phyloP scores from a whole-genome alignment of 30 jellyfish, hydroid and myxozoan species.

The Aurelia coerulea region DNA sequence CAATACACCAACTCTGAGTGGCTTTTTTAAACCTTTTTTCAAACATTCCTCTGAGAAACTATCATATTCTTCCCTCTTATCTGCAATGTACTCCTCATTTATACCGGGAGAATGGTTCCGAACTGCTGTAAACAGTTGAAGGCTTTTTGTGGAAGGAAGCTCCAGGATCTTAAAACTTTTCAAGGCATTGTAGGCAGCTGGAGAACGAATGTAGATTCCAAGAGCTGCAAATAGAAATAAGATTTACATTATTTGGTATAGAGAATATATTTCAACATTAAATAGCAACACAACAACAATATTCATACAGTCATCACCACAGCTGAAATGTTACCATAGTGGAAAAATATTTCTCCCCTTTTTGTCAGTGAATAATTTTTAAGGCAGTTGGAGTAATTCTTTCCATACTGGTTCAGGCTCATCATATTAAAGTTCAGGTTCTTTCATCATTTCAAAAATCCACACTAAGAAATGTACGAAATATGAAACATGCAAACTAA shows the following conservation, averaged over 20 bases:
- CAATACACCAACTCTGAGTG: conserved; percentile 25
- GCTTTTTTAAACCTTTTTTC: conserved; percentile 25
- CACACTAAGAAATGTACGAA: no score
- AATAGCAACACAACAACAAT: neutral
- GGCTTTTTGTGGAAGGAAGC: conserved; percentile 34
- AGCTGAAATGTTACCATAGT: no score
- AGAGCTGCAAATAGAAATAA: conserved; percentile 31
- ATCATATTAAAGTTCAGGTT: no score
- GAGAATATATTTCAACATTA: neutral
- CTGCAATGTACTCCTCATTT: conserved; percentile 33
- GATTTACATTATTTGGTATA: no score
- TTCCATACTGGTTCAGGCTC: no score
- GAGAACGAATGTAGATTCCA: conserved; percentile 33
- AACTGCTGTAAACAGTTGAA: conserved; percentile 24
- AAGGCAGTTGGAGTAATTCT: no score
- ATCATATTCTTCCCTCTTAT: conserved; percentile 25
- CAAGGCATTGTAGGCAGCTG: conserved; percentile 54
- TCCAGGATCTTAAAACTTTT: conserved; percentile 41
- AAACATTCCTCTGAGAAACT: conserved; percentile 12
- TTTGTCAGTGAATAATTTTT: no score
- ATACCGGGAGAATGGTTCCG: conserved; percentile 42
- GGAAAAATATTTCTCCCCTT: no score
- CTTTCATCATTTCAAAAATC: no score
- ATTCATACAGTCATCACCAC: neutral
- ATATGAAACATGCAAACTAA: no score